phyloP scores from a whole-genome alignment of 1,140 invertebrate species.

The Schlechtendalia chinensis region DNA sequence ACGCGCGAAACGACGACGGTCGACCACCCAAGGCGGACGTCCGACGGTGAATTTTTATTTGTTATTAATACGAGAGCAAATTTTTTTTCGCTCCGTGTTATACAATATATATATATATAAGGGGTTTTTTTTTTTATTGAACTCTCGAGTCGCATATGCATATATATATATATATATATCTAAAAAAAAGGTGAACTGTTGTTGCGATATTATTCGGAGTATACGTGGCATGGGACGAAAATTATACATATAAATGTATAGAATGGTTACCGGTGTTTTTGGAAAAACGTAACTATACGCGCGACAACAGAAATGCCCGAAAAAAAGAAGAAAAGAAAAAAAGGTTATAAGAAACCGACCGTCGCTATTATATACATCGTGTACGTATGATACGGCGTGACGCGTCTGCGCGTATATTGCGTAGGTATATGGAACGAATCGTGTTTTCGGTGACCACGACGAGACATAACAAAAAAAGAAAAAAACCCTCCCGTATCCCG shows the following conservation, averaged over 20 bases:
- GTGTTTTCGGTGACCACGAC: neutral
- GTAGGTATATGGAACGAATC: neutral
- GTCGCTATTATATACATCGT: no score
- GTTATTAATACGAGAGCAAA: constrained; percentile 12
- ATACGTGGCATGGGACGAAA: neutral
- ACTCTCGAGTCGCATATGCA: neutral
- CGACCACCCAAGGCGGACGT: constrained; percentile 42
- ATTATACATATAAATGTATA: neutral
- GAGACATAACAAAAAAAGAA: neutral
- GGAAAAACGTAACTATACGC: neutral
- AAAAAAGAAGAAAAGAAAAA: no score
- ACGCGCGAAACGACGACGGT: neutral
- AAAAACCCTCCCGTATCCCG: neutral
- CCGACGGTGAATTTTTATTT: constrained; percentile 41
- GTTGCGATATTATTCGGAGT: neutral
- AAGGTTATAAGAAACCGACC: no score
- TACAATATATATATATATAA: neutral
- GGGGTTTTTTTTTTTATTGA: neutral
- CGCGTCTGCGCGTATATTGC: no score
- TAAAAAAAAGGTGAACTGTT: constrained; percentile 12
- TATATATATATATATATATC: no score
- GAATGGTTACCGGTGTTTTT: constrained; percentile 5
- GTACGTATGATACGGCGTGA: no score
- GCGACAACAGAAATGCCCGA: neutral
- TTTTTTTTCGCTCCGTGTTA: constrained; percentile 7